Conservation (phyloP, 1,140 invertebrate genomes). For the Pachyrhynchus sulphureomaculatus region DNA sequence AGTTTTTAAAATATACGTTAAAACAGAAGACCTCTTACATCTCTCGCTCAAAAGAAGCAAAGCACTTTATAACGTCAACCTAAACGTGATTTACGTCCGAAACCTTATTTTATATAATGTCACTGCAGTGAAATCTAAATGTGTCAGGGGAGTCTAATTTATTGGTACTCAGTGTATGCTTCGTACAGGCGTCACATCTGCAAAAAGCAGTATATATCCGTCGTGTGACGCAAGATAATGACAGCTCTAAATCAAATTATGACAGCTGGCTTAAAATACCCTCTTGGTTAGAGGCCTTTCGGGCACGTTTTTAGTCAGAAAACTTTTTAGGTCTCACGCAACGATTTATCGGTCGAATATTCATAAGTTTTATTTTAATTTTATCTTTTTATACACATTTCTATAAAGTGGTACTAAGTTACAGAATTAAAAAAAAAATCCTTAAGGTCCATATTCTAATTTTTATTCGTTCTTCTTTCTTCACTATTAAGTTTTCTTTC, state of each 20-base stretch:
- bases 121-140: constrained; percentile 40
- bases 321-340: constrained; percentile 27
- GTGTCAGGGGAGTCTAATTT: constrained; percentile 40
- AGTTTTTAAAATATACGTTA: not conserved
- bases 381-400: no score
- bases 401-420: no score
- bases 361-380: constrained; percentile 23
- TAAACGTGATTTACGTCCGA: constrained; percentile 38
- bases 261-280: constrained; percentile 36
- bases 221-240: constrained; percentile 36
- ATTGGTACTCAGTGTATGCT: constrained; percentile 36
- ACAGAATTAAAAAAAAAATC: no score
- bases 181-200: constrained; percentile 38
- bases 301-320: constrained; percentile 24
- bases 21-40: constrained; percentile 15
- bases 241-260: constrained; percentile 36
- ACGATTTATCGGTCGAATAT: constrained; percentile 25
- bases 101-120: constrained; percentile 42
- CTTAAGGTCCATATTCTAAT: no score
- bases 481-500: no score
- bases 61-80: constrained; percentile 33
- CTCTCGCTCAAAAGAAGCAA: constrained; percentile 22
- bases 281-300: constrained; percentile 26
- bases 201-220: constrained; percentile 37
- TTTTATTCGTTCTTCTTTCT: no score